Conservation (phyloP, 2,113 vertebrate species). For the Syngnathoides biaculeatus region DNA sequence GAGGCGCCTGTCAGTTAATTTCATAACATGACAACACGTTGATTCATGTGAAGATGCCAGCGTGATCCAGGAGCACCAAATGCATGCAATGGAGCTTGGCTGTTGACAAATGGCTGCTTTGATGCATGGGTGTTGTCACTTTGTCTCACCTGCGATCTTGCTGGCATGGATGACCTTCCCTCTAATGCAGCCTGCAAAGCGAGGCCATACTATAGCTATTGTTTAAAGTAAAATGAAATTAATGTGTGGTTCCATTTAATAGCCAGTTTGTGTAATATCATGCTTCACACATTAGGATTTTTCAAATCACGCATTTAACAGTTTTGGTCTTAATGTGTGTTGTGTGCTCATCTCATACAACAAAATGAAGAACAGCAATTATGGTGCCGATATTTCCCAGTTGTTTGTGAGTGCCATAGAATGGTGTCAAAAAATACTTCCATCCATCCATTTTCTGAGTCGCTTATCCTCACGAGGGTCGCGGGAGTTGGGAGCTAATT, state of each 20-base stretch:
- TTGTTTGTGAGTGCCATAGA: too few species aligned
- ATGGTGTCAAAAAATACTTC: too few species aligned
- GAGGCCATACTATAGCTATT: background rate
- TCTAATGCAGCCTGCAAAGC: slow-evolving; percentile 4
- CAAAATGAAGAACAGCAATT: too few species aligned
- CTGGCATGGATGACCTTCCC: slow-evolving; percentile 32
- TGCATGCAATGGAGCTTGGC: slow-evolving; percentile 24
- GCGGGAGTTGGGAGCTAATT: too few species aligned
- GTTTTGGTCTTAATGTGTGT: too few species aligned
- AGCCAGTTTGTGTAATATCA: background rate
- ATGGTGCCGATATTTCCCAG: too few species aligned
- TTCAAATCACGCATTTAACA: too few species aligned
- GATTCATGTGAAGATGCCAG: slow-evolving; percentile 9
- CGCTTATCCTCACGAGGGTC: too few species aligned
- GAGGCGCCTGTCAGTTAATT: slow-evolving; percentile 50
- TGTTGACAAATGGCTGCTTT: slow-evolving; percentile 35
- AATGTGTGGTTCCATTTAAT: slow-evolving; percentile 15
- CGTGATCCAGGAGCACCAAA: slow-evolving; percentile 23
- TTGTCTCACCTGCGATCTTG: slow-evolving; percentile 60
- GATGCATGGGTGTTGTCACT: slow-evolving; percentile 56
- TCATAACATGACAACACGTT: slow-evolving; percentile 11
- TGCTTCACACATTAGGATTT: too few species aligned
- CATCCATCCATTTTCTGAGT: too few species aligned
- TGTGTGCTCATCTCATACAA: too few species aligned
- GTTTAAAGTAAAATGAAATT: slow-evolving; percentile 2